These are phyloP conservation scores for Holothuria scabra DNA, from an alignment of 53 echinoderm and acorn worm species.

Conservation along the genomic window DNA sequence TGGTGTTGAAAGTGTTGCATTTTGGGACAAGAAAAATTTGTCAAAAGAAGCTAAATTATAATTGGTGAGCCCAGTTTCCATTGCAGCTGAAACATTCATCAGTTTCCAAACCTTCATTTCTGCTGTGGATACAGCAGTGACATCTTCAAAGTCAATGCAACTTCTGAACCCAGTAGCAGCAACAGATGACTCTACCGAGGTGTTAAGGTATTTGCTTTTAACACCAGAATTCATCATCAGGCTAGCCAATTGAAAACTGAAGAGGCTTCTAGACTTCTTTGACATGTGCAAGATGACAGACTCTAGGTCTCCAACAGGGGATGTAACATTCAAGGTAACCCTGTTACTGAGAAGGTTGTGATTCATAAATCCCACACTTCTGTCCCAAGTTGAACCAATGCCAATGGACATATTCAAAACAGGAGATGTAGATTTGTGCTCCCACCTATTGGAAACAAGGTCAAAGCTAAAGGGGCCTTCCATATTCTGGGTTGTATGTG, in stretches of 20 bases:
- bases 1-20: neutral
- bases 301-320: conserved; percentile 7
- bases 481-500: conserved; percentile 64
- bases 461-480: conserved; percentile 64
- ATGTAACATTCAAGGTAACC: conserved; percentile 44
- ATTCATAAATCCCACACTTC: conserved; percentile 57
- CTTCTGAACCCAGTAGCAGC: neutral
- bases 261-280: neutral
- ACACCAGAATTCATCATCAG: conserved; percentile 15
- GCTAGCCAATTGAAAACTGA: neutral
- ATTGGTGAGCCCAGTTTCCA: neutral
- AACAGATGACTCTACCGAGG: neutral
- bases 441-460: conserved; percentile 5
- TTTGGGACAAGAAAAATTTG: neutral
- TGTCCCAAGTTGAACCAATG: conserved; percentile 39
- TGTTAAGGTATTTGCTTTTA: conserved; percentile 18
- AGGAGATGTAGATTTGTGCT: conserved; percentile 53
- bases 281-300: neutral
- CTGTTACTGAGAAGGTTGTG: conserved; percentile 62
- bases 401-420: conserved; percentile 43
- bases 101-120: neutral
- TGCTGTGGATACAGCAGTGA: neutral
- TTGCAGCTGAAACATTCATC: conserved; percentile 3
- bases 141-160: neutral
- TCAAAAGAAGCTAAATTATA: neutral